Conservation (phyloP, 2,888 invertebrate genomes). For the Drosophila tanythrix region DNA sequence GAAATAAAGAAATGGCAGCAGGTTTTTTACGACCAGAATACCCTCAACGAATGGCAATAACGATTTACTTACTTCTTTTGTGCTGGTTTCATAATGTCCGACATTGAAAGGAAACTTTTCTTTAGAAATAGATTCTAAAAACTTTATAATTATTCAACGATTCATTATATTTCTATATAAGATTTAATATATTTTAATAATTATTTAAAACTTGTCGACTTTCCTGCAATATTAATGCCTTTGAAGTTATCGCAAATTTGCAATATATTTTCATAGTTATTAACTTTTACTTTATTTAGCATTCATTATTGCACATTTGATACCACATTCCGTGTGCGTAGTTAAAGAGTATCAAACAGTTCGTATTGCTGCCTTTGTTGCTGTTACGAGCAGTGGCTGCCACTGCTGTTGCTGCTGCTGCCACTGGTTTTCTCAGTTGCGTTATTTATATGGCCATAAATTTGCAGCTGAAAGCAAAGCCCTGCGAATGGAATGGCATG, state of each 20-base stretch:
- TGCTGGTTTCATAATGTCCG: too few species aligned
- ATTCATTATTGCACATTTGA: not conserved
- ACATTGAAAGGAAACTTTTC: not conserved
- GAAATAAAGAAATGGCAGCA: slow-evolving; percentile 68
- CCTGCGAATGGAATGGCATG: slow-evolving; percentile 48
- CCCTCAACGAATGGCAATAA: slow-evolving; percentile 8
- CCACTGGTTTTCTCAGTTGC: slow-evolving; percentile 73
- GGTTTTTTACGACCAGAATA: slow-evolving; percentile 60
- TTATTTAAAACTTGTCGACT: not conserved
- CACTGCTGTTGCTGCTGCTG: slow-evolving; percentile 22
- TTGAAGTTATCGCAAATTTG: not conserved
- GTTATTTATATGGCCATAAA: slow-evolving; percentile 77
- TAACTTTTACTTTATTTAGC: not conserved
- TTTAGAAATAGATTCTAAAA: not conserved
- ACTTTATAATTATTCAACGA: not conserved
- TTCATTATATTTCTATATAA: too few species aligned
- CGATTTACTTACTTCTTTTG: not conserved
- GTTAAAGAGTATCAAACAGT: slow-evolving; percentile 24
- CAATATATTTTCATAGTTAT: not conserved
- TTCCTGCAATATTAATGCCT: not conserved
- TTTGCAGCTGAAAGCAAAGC: slow-evolving; percentile 78
- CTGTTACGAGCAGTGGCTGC: slow-evolving; percentile 14
- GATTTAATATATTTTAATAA: not conserved
- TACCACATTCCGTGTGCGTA: not conserved
- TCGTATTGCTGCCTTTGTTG: slow-evolving; percentile 26